A percentile compares a stretch with the other conserved stretches of the same genome.
These are phyloP conservation scores for Aphodius sticticus DNA, from an alignment of 2,888 invertebrate genomes.

Conservation along the genomic window DNA sequence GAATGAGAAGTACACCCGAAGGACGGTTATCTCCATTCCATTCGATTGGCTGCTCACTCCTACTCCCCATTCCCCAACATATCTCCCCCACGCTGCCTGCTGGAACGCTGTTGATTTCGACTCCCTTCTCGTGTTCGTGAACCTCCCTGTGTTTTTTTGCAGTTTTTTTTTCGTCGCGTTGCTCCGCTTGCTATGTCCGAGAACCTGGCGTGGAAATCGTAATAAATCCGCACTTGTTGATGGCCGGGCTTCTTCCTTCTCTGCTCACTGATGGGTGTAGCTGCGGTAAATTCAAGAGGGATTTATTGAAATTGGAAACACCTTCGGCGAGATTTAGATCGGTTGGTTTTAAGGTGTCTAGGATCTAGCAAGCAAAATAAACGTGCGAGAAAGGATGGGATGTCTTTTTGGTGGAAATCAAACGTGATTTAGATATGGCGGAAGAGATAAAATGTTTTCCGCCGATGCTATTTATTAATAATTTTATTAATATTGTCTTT, in stretches of 20 bases:
- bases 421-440: neutral
- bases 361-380: neutral
- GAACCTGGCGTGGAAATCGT: neutral
- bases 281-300: constrained; percentile 4
- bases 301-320: constrained; percentile 4
- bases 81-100: neutral
- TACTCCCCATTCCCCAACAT: neutral
- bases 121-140: constrained; percentile 4
- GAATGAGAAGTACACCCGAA: constrained; percentile 18
- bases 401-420: neutral
- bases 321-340: neutral
- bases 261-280: neutral
- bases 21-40: neutral
- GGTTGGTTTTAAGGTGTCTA: neutral
- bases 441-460: neutral
- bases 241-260: neutral
- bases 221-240: constrained; percentile 29
- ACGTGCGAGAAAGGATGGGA: neutral
- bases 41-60: neutral
- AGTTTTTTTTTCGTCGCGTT: neutral
- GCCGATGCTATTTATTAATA: no score
- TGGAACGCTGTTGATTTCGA: constrained; percentile 4
- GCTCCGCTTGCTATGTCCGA: neutral
- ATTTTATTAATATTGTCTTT: no score
- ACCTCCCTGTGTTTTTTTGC: neutral